These are phyloP conservation scores for Drosophila conformis DNA, from an alignment of 2,888 invertebrate species.

Conservation along the genomic window DNA sequence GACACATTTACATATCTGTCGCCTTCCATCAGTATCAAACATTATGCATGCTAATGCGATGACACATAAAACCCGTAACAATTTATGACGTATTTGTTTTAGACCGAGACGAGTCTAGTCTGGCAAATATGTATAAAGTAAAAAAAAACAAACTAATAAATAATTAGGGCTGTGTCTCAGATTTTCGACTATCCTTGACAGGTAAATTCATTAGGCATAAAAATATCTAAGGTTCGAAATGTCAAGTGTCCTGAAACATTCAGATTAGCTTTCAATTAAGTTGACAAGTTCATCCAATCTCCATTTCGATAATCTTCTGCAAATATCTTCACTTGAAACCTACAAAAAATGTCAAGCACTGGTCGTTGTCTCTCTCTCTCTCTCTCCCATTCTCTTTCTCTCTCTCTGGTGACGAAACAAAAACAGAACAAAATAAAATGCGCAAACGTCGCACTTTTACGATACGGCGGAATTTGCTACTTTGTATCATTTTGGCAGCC, in stretches of 20 bases:
- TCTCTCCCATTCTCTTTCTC: background rate
- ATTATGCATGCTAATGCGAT: background rate
- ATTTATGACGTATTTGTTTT: background rate
- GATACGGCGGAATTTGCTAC: slow-evolving; percentile 68
- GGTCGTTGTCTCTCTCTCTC: background rate
- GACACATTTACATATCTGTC: slow-evolving; percentile 1
- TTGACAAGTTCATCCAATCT: background rate
- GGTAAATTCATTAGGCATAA: background rate
- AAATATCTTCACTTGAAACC: slow-evolving; percentile 3
- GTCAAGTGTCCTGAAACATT: background rate
- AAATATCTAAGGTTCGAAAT: background rate
- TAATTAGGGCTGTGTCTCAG: background rate
- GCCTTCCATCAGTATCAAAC: slow-evolving; percentile 1
- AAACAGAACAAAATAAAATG: slow-evolving; percentile 37
- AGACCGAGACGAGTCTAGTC: too few species aligned
- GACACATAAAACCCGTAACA: background rate
- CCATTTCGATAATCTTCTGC: slow-evolving; percentile 16
- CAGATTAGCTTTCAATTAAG: background rate
- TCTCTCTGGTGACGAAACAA: background rate
- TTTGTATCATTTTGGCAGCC: slow-evolving; percentile 64
- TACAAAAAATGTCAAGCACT: slow-evolving; percentile 7
- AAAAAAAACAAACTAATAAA: background rate
- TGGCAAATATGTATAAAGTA: background rate
- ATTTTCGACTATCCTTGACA: background rate
- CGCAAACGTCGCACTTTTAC: slow-evolving; percentile 61